Evolutionary conservation across 1,140 invertebrate genomes (phyloP).

Genomic region (Lutraria rhynchaena): DNA sequence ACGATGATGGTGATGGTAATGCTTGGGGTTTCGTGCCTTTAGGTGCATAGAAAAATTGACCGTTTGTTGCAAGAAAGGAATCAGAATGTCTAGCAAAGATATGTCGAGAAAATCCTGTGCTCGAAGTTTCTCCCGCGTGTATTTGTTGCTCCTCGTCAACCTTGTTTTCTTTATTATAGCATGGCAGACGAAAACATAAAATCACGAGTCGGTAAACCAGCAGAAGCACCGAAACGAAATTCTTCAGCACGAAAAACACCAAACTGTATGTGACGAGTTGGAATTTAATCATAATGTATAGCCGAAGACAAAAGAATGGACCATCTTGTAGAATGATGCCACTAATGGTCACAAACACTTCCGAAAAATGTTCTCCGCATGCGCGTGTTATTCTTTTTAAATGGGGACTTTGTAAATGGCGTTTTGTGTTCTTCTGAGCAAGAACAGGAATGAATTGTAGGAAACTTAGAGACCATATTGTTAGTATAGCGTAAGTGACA

Average conservation of each 20-base stretch:
- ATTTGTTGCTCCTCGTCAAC: background rate
- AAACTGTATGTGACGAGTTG: conserved; percentile 95
- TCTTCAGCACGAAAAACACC: conserved; percentile 94
- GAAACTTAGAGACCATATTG: conserved; percentile 89
- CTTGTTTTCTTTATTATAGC: conserved; percentile 6
- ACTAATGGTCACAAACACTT: conserved; percentile 13
- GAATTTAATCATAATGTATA: conserved; percentile 91
- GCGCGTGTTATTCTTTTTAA: background rate
- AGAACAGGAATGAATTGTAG: conserved; percentile 85
- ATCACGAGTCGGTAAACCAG: conserved; percentile 19
- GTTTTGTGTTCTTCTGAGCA: conserved; percentile 59
- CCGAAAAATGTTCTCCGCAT: conserved; percentile 31
- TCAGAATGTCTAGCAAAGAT: too few relatives aligned
- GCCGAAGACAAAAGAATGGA: conserved; percentile 90
- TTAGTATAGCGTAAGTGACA: conserved; percentile 68
- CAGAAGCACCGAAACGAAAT: conserved; percentile 86
- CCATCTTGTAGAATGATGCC: conserved; percentile 85
- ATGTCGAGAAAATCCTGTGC: too few relatives aligned
- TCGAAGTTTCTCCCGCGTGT: background rate
- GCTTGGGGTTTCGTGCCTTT: too few relatives aligned
- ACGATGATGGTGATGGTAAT: too few relatives aligned
- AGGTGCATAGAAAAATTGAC: too few relatives aligned
- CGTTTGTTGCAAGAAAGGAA: too few relatives aligned
- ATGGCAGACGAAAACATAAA: conserved; percentile 35
- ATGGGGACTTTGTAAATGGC: background rate